phyloP scores from a whole-genome alignment of 2,888 invertebrate genomes.

The Lacanobia wlatinum region DNA sequence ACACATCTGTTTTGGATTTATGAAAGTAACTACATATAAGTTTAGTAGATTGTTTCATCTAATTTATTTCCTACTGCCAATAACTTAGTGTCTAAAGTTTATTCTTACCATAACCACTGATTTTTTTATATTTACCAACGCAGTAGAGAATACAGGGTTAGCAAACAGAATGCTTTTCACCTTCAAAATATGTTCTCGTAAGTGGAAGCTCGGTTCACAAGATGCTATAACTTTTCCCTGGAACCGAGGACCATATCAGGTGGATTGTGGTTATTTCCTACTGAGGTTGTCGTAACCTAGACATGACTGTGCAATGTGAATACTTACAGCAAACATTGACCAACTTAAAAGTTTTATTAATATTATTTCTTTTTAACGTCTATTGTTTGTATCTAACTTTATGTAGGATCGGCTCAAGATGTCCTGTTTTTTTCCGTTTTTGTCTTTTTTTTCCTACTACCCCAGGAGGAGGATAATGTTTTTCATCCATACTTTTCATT shows the following conservation, averaged over 20 bases:
- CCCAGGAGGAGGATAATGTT: too few relatives aligned
- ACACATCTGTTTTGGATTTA: neutral
- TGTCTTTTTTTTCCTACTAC: too few relatives aligned
- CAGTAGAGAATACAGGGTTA: neutral
- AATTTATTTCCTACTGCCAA: too few relatives aligned
- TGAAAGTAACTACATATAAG: neutral
- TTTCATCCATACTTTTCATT: too few relatives aligned
- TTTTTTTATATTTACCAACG: neutral
- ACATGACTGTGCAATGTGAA: neutral
- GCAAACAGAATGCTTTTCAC: slow-evolving; percentile 6
- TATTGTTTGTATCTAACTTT: too few relatives aligned
- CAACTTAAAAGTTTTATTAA: neutral
- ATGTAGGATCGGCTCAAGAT: too few relatives aligned
- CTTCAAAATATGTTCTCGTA: slow-evolving; percentile 27
- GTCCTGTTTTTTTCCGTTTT: too few relatives aligned
- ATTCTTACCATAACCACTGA: neutral
- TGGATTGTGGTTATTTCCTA: slow-evolving; percentile 14
- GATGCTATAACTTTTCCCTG: slow-evolving; percentile 9
- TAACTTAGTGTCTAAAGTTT: neutral
- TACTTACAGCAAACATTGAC: neutral
- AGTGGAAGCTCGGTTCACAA: slow-evolving; percentile 5
- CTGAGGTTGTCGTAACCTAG: neutral
- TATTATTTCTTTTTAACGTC: too few relatives aligned
- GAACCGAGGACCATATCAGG: slow-evolving; percentile 10
- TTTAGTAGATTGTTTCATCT: neutral